These are phyloP conservation scores for Poeciliopsis turrubarensis DNA, from an alignment of 2,113 vertebrate genomes.

Conservation along the genomic window DNA sequence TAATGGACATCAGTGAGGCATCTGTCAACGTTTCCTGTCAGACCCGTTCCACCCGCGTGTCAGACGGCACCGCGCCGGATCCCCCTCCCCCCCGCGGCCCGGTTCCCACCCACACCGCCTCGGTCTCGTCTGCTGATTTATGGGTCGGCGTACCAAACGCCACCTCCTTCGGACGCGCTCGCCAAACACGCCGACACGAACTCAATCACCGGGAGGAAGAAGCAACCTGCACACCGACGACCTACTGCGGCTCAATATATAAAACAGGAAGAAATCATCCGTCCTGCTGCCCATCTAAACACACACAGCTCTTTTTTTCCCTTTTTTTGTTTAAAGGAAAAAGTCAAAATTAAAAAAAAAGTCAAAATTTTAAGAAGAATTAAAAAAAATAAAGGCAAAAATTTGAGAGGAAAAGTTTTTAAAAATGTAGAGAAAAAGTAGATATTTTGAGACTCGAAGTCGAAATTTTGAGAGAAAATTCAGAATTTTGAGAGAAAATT, in stretches of 20 bases:
- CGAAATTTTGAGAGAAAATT: too few relatives aligned
- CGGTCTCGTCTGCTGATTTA: conserved; percentile 55
- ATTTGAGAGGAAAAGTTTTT: too few relatives aligned
- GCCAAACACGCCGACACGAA: conserved; percentile 18
- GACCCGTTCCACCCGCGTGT: conserved; percentile 65
- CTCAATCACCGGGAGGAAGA: conserved; percentile 33
- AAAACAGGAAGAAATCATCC: conserved; percentile 5
- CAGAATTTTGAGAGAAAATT: too few relatives aligned
- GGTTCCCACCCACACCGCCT: conserved; percentile 56
- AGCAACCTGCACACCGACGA: conserved; percentile 18
- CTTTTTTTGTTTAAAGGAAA: not conserved
- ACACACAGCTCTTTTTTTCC: not conserved
- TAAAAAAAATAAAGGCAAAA: too few relatives aligned
- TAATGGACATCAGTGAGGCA: conserved; percentile 72
- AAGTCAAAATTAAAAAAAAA: too few relatives aligned
- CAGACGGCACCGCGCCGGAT: conserved; percentile 54
- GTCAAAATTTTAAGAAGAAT: too few relatives aligned
- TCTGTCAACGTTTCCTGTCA: conserved; percentile 74
- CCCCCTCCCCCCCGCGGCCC: conserved; percentile 25
- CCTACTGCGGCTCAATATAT: conserved; percentile 50
- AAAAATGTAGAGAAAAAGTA: too few relatives aligned
- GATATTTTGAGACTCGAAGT: too few relatives aligned
- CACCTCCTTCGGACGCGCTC: not conserved
- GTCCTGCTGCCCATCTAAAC: conserved; percentile 34
- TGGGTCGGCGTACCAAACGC: conserved; percentile 38